Evolutionary conservation across 2,797 vertebrate species (phyloP), one percentile per base, ranked within the genome.

Genomic region (Bryconaethiops microstoma): DNA sequence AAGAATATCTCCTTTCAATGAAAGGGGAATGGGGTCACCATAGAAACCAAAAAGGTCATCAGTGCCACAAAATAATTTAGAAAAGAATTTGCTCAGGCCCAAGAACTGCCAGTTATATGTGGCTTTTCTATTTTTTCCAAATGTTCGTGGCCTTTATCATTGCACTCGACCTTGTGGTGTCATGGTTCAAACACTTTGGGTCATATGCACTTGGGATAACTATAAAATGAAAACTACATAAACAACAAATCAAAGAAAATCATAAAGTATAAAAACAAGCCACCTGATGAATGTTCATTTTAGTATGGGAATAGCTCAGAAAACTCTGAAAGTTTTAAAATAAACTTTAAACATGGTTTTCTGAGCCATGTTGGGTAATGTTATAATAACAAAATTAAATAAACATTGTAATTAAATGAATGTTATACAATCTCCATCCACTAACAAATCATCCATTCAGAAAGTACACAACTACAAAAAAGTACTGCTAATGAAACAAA

Each of bases 361-460:
- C 60, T 82, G 80, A 82, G 74, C 68, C 17, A 57, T 40, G 50
- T 78, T 77, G 60, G 82, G 25, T 12, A 81, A 80, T 80, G 54
- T 23, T 48, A 85, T 21, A 83, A 35, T 2, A 40, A 78, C 16
- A 29, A 72, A 45, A 80, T 45, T n/a, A 81, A 71, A 35, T 35
- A 52, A 52, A 71, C 40, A 62, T 42, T 60, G 35, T 45, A 35
- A 19, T 65, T 57, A 76, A 75, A 76, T 21, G 42, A 59, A 79
- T 81, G 55, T 65, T 50, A 52, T 52, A 84, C 25, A 64, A 25
- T 81, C 17, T 83, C 67, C 63, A 83, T 83, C 81, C 83, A 85
- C 16, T 23, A 79, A 74, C 68, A 82, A 5, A 78, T 52, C 67
- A 81, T 21, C n/a, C 35, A 55, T 48, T 57, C 48, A 55, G 23